These are phyloP conservation scores for Drosophila ustulata DNA, from an alignment of 2,888 invertebrate genomes.

Conservation along the genomic window DNA sequence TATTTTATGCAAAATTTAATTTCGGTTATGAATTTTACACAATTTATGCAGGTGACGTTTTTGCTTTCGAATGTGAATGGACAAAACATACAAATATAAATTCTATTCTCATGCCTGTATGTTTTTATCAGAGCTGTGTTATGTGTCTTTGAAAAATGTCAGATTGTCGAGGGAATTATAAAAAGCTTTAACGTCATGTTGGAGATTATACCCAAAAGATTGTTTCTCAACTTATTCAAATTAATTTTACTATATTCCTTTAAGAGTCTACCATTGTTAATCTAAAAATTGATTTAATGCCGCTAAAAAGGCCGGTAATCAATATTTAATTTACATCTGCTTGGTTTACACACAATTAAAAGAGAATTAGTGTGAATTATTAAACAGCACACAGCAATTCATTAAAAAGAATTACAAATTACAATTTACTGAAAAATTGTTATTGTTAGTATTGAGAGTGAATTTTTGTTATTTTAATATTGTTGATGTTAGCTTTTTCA, in stretches of 20 bases:
- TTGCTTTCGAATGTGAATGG: neutral
- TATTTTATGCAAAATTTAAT: slow-evolving; percentile 58
- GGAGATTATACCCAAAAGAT: no score
- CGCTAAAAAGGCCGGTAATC: neutral
- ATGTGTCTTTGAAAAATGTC: neutral
- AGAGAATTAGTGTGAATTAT: neutral
- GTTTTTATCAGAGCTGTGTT: neutral
- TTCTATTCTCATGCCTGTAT: no score
- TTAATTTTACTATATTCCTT: no score
- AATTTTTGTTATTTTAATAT: neutral
- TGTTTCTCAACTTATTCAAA: no score
- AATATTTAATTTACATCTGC: neutral
- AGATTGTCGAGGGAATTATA: no score
- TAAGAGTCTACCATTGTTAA: no score
- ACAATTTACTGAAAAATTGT: neutral
- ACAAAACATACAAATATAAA: neutral
- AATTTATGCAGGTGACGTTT: slow-evolving; percentile 38
- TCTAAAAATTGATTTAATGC: no score
- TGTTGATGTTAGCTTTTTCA: neutral
- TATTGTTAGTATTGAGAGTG: neutral
- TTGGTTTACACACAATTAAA: neutral
- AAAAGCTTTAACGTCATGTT: no score
- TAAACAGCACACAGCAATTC: neutral
- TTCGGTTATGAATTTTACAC: slow-evolving; percentile 48
- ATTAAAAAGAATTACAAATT: neutral